Evolutionary conservation across 2,113 vertebrate genomes (phyloP).

Genomic region (Promerops cafer): DNA sequence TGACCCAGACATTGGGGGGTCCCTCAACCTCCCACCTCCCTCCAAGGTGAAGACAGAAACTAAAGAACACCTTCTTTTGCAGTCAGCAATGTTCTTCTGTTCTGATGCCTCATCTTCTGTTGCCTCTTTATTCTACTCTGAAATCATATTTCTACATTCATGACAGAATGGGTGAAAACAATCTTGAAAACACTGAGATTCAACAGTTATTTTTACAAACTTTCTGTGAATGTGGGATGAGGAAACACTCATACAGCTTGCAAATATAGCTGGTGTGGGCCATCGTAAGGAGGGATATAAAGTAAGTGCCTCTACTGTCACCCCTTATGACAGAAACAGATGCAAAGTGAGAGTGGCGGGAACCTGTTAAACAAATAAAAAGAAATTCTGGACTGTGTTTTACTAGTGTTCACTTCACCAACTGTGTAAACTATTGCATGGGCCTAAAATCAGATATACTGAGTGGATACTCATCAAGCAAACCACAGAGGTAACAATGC

Average conservation of each 20-base stretch:
- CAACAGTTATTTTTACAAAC: not conserved
- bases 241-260: not conserved
- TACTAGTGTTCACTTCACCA: not conserved
- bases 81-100: not conserved
- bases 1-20: rapidly evolving
- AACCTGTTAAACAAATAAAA: not conserved
- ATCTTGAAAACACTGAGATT: not conserved
- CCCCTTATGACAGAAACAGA: not conserved
- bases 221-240: not conserved
- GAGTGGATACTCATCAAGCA: not conserved
- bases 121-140: not conserved
- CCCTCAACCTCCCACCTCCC: too few species aligned
- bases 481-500: not conserved
- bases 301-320: not conserved
- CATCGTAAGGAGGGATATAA: not conserved
- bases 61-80: not conserved
- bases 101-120: not conserved
- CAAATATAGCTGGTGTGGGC: not conserved
- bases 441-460: not conserved
- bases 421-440: not conserved
- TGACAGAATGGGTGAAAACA: not conserved
- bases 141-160: not conserved
- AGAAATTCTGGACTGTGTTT: not conserved
- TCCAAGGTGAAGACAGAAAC: not conserved
- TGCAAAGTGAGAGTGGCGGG: not conserved